Evolutionary conservation across 1,140 invertebrate species (phyloP), one percentile per base, ranked within the genome.

Genomic region (Pachyrhynchus sulphureomaculatus): DNA sequence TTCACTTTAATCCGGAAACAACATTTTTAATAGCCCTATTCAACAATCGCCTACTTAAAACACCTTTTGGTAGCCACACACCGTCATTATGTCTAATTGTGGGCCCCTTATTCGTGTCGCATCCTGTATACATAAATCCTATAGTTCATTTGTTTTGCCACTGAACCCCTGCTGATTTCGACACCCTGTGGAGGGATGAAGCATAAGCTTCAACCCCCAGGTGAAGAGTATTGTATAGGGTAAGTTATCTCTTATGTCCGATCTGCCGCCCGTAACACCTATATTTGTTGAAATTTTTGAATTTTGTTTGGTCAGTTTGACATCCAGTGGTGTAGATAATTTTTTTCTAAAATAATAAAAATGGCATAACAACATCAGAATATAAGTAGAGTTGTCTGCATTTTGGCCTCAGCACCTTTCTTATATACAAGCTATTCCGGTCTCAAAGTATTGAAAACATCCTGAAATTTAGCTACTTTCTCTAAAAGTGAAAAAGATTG

Each of bases 51-150:
- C 48, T 20, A 51, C 21, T 51, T 51, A 12, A 34, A 51, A 51
- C 33, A 29, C 33, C 48, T 23, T 47, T 47, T 47, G 17, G 6
- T 9, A 47, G 44, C 44, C 48, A 51, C 29, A 51, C 48, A 51
- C 48, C 48, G 48, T 17, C 13, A 36, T 51, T 51, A 32, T 51
- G 48, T 51, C 48, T 32, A 51, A 51, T 51, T 51, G 33, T 51
- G 48, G n/a, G 48, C 29, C 33, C 36, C 48, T 51, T 51, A 51
- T 51, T 51, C 48, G 48, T 51, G 48, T 51, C 48, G 48, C 29
- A 51, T 51, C 48, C 48, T 51, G 48, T 36, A 51, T 36, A 51
- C 48, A 51, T 36, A 51, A 51, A 51, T 51, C 33, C 44, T n/a
- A 23, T 26, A 23, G 23, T 24, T 29, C 29, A 36, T 51, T 51